phyloP scores from a whole-genome alignment of 2,113 vertebrate genomes.

The Empidonax alnorum region DNA sequence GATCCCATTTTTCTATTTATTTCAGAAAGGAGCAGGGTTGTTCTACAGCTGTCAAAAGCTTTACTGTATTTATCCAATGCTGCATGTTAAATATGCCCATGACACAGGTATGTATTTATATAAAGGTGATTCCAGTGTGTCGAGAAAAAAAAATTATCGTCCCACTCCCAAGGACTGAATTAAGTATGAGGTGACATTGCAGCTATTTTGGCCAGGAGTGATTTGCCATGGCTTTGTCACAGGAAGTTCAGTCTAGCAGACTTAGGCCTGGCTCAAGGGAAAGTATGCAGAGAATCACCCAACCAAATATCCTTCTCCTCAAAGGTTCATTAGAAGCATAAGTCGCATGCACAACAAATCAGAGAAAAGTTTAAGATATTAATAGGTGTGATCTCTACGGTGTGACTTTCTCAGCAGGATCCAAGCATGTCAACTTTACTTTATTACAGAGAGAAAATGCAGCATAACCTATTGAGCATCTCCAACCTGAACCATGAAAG shows the following conservation, averaged over 20 bases:
- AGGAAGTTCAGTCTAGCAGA: background rate
- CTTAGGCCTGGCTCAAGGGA: background rate
- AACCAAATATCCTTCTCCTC: background rate
- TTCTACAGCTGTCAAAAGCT: background rate
- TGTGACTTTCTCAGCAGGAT: background rate
- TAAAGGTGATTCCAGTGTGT: background rate
- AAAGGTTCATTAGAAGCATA: background rate
- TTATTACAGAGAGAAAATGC: background rate
- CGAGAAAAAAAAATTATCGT: background rate
- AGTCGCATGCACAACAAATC: background rate
- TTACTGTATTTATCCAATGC: background rate
- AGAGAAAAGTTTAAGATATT: background rate
- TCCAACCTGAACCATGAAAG: background rate
- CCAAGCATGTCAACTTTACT: background rate
- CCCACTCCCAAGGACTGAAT: background rate
- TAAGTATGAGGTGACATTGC: background rate
- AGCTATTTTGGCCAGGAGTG: background rate
- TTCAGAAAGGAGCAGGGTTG: background rate
- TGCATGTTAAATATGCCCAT: background rate
- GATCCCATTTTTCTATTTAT: background rate
- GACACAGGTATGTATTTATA: background rate
- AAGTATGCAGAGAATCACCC: background rate
- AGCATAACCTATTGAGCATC: background rate
- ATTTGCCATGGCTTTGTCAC: background rate
- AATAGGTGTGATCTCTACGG: background rate